These are phyloP conservation scores for Brenthis hecate DNA, from an alignment of 2,888 invertebrate species.

Conservation along the genomic window DNA sequence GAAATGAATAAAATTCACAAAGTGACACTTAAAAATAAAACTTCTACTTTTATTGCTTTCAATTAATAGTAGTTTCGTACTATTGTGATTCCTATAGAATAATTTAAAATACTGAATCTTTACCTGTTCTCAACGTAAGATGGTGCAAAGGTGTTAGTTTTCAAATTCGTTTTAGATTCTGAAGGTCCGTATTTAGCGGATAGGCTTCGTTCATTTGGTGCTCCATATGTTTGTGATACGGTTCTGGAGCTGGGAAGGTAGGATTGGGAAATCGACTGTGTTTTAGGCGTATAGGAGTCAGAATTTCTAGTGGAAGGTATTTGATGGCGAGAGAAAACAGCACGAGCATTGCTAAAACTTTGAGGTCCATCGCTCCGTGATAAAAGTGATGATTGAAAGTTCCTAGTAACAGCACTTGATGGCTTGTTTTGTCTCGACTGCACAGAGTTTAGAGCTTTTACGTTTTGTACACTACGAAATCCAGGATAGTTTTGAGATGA, in stretches of 20 bases:
- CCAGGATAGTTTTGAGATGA: constrained; percentile 50
- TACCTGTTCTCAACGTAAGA: constrained; percentile 63
- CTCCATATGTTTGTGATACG: constrained; percentile 53
- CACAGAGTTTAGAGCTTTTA: constrained; percentile 43
- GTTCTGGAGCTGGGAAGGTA: constrained; percentile 51
- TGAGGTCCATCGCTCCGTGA: constrained; percentile 37
- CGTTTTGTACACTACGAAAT: constrained; percentile 28
- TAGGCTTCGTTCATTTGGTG: constrained; percentile 41
- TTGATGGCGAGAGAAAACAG: constrained; percentile 49
- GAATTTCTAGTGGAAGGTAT: constrained; percentile 49
- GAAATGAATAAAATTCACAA: too few relatives aligned
- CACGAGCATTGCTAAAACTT: constrained; percentile 48
- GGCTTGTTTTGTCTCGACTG: constrained; percentile 50
- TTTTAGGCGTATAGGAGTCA: constrained; percentile 49
- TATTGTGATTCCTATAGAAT: too few relatives aligned
- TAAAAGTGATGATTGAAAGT: constrained; percentile 48
- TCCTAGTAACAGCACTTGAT: constrained; percentile 45
- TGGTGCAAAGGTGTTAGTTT: constrained; percentile 58
- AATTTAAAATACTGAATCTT: too few relatives aligned
- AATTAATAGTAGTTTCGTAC: too few relatives aligned
- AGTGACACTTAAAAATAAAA: too few relatives aligned
- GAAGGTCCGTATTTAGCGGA: constrained; percentile 78
- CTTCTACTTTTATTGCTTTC: too few relatives aligned
- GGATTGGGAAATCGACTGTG: constrained; percentile 54
- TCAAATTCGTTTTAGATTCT: constrained; percentile 55